Evolutionary conservation across 2,888 invertebrate genomes (phyloP).

Genomic region (Lycophotia porphyrea): DNA sequence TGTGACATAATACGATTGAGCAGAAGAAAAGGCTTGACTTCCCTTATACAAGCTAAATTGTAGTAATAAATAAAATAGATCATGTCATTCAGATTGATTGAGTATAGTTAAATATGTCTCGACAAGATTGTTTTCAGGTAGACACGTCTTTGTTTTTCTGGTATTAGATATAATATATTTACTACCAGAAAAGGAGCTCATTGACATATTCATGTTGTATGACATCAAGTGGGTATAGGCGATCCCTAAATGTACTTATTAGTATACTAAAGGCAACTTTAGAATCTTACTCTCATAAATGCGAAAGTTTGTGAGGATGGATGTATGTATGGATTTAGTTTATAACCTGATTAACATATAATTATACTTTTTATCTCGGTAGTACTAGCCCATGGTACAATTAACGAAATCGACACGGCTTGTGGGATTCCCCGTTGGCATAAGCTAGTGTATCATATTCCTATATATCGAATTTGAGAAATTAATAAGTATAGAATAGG

Average conservation of each 20-base stretch:
- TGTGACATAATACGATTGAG: constrained; percentile 11
- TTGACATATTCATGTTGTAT: background rate
- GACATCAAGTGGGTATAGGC: too few species aligned
- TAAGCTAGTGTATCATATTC: background rate
- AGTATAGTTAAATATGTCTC: constrained; percentile 29
- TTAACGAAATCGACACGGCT: background rate
- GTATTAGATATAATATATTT: background rate
- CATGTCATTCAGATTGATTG: constrained; percentile 31
- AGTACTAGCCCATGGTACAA: background rate
- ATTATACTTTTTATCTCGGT: too few species aligned
- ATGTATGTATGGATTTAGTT: background rate
- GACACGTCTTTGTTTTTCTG: background rate
- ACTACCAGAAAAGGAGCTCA: background rate
- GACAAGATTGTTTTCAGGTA: constrained; percentile 7
- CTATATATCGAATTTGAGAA: background rate
- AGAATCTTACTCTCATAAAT: background rate
- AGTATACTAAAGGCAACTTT: background rate
- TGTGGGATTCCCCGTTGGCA: too few species aligned
- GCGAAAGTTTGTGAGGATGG: background rate
- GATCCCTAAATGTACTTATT: background rate
- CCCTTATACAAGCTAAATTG: constrained; percentile 21
- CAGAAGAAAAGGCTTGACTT: background rate
- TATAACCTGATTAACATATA: background rate
- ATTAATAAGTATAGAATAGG: background rate
- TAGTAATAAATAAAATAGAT: constrained; percentile 9